Percentiles rank a stretch among this genome's conserved stretches.
Evolutionary conservation across 2,113 vertebrate genomes (phyloP).

Genomic region (Ptilorrhoa leucosticta): DNA sequence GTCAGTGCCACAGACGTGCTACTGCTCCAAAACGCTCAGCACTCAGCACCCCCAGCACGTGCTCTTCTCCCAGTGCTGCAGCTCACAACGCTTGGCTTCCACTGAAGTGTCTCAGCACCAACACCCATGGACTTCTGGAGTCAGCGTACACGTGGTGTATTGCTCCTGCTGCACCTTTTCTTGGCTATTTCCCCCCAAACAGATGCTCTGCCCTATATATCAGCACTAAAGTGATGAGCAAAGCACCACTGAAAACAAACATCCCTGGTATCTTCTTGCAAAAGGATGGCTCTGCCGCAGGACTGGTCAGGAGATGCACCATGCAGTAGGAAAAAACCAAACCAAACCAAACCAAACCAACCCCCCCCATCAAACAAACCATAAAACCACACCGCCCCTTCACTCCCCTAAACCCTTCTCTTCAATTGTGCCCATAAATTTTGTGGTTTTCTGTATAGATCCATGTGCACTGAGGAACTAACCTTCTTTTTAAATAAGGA

Average conservation of each 20-base stretch:
- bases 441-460: not conserved
- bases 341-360: rapidly evolving
- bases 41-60: rapidly evolving
- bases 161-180: not conserved
- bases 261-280: not conserved
- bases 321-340: not conserved
- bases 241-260: not conserved
- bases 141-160: rapidly evolving
- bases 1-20: rapidly evolving
- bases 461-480: not conserved
- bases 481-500: not conserved
- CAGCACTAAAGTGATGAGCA: not conserved
- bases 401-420: rapidly evolving
- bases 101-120: not conserved
- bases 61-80: not conserved
- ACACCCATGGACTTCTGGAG: rapidly evolving
- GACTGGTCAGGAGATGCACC: not conserved
- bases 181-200: not conserved
- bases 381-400: rapidly evolving
- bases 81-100: not conserved
- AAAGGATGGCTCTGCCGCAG: not conserved
- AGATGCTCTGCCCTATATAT: rapidly evolving
- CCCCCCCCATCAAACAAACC: not conserved
- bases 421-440: not conserved
- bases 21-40: not conserved